Evolutionary conservation across 2,797 vertebrate species (phyloP).

Genomic region (Paguma larvata): DNA sequence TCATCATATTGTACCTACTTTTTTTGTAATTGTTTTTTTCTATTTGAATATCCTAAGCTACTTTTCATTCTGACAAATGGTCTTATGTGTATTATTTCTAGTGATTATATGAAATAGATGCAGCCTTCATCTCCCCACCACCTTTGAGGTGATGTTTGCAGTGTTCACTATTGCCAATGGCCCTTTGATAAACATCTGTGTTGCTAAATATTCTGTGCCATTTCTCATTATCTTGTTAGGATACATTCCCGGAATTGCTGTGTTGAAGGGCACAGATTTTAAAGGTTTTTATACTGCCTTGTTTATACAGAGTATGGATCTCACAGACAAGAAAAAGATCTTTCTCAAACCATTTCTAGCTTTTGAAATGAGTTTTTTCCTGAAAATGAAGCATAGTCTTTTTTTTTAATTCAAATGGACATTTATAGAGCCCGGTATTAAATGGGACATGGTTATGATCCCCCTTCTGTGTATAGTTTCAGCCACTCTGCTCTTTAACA

Average conservation of each 20-base stretch:
- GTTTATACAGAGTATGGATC: background rate
- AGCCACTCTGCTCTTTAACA: background rate
- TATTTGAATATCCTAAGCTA: background rate
- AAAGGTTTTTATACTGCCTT: background rate
- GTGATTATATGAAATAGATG: background rate
- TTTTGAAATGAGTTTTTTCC: slow-evolving; percentile 5
- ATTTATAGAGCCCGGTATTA: background rate
- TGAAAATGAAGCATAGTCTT: background rate
- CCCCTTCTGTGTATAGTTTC: background rate
- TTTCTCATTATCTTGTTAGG: background rate
- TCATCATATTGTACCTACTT: background rate
- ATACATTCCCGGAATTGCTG: background rate
- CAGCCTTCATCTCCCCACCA: too few relatives aligned
- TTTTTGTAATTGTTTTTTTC: slow-evolving; percentile 50
- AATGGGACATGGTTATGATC: background rate
- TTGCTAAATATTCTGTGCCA: background rate
- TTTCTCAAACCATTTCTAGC: background rate
- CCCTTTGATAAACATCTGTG: background rate
- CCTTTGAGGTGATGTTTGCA: background rate
- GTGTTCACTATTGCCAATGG: background rate
- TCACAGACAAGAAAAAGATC: background rate
- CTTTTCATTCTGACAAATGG: background rate
- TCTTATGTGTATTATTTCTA: background rate
- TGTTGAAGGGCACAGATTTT: background rate
- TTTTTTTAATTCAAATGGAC: background rate